Evolutionary conservation across 2,888 invertebrate genomes (phyloP).

Genomic region (Drosophila incognita): DNA sequence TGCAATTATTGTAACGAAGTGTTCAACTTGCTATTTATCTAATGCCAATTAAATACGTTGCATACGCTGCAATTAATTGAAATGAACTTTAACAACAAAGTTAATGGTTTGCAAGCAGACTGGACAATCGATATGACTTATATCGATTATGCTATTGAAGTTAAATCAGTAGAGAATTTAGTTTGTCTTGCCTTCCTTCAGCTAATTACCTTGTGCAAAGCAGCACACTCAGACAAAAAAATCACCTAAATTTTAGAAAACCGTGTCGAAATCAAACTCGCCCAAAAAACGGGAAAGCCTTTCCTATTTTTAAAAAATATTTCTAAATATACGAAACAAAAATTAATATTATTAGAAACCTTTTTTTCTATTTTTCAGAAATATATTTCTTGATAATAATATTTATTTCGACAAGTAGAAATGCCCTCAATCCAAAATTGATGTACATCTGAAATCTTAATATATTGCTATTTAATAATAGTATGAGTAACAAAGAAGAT

Average conservation of each 20-base stretch:
- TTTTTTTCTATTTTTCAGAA: neutral
- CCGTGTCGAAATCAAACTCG: no score
- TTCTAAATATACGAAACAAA: no score
- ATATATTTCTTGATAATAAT: neutral
- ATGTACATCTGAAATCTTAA: neutral
- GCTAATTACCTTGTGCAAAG: neutral
- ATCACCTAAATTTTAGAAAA: neutral
- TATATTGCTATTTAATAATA: neutral
- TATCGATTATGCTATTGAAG: slow-evolving; percentile 24
- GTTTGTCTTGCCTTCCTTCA: slow-evolving; percentile 3
- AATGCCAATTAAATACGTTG: neutral
- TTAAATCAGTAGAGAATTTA: slow-evolving; percentile 24
- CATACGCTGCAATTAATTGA: slow-evolving; percentile 13
- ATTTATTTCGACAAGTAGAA: neutral
- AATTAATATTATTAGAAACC: no score
- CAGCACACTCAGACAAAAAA: neutral
- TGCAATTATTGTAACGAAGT: slow-evolving; percentile 4
- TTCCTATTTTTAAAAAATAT: no score
- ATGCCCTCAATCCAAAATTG: neutral
- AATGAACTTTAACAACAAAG: slow-evolving; percentile 15
- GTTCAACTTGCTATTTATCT: slow-evolving; percentile 9
- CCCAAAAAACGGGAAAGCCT: no score
- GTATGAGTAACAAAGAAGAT: neutral
- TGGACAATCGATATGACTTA: neutral
- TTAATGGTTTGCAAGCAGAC: slow-evolving; percentile 11